Percentiles rank a stretch among this genome's conserved stretches.
These are phyloP conservation scores for Donacobius atricapilla DNA, from an alignment of 2,113 vertebrate genomes.

Conservation along the genomic window DNA sequence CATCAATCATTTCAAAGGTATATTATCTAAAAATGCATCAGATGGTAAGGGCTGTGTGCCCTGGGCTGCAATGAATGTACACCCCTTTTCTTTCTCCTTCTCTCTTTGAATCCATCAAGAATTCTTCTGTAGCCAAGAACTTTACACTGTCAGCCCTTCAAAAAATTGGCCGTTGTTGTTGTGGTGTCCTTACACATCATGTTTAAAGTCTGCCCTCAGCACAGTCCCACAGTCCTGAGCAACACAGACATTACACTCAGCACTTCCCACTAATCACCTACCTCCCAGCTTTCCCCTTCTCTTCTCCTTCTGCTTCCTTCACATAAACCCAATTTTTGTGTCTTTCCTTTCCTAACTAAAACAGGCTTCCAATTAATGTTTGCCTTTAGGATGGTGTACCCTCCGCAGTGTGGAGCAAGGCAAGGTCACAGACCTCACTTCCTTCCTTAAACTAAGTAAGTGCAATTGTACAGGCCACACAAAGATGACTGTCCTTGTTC, in stretches of 20 bases:
- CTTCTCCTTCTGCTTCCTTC: background rate
- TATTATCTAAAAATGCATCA: background rate
- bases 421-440: conserved; percentile 40
- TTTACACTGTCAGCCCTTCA: background rate
- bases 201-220: background rate
- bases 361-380: conserved; percentile 48
- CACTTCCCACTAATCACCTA: background rate
- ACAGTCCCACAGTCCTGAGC: background rate
- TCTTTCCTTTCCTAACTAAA: conserved; percentile 25
- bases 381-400: conserved; percentile 36
- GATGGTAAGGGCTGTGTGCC: background rate
- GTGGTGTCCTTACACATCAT: background rate
- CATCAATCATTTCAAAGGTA: background rate
- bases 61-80: fast-evolving
- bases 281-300: background rate
- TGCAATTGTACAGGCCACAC: conserved; percentile 18
- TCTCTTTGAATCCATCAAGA: background rate
- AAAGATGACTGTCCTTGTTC: conserved; percentile 8
- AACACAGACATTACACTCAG: background rate
- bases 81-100: background rate
- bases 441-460: conserved; percentile 39
- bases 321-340: background rate
- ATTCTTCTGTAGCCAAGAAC: background rate
- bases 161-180: background rate
- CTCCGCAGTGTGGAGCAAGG: conserved; percentile 12